phyloP scores from a whole-genome alignment of 2,797 vertebrate genomes.

The Sciurus vulgaris region DNA sequence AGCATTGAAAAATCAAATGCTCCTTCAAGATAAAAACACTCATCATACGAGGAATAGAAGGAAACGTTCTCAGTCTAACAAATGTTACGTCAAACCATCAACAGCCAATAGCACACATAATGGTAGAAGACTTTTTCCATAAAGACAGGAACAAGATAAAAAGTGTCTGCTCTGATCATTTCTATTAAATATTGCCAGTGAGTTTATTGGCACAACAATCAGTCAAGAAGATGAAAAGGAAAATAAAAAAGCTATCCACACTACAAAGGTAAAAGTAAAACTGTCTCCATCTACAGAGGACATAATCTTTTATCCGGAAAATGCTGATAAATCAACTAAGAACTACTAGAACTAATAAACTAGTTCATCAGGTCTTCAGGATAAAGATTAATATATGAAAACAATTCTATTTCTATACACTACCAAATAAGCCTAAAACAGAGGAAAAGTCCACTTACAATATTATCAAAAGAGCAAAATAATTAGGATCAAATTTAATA shows the following conservation, averaged over 20 bases:
- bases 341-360: neutral
- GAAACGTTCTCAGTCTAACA: neutral
- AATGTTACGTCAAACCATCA: neutral
- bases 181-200: neutral
- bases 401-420: neutral
- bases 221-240: neutral
- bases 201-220: neutral
- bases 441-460: neutral
- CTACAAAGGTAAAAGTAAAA: neutral
- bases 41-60: neutral
- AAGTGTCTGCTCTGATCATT: neutral
- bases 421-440: neutral
- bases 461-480: neutral
- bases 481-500: neutral
- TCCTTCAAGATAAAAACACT: neutral
- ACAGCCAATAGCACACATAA: neutral
- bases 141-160: neutral
- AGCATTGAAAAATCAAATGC: neutral
- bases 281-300: neutral
- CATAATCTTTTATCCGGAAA: neutral
- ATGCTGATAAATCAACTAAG: neutral
- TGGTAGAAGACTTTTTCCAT: neutral
- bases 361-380: neutral
- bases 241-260: neutral
- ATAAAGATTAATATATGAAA: neutral